phyloP scores from a whole-genome alignment of 2,113 vertebrate species.

The Entelurus aequoreus region DNA sequence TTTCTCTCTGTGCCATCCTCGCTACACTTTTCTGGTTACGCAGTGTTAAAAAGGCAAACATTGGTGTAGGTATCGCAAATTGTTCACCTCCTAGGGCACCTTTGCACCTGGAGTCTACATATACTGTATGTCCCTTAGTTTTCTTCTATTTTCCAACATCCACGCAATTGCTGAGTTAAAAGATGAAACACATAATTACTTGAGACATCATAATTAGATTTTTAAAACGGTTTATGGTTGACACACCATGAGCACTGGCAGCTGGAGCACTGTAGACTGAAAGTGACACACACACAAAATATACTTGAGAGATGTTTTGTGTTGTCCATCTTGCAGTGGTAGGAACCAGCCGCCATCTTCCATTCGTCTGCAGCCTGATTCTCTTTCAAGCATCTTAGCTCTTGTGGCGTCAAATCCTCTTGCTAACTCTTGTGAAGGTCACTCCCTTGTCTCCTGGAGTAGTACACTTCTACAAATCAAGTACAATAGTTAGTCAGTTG shows the following conservation, averaged over 20 bases:
- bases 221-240: neutral
- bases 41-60: no score
- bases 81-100: no score
- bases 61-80: no score
- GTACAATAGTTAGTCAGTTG: no score
- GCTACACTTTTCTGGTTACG: no score
- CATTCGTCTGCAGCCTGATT: neutral
- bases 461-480: conserved; percentile 40
- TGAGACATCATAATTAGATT: no score
- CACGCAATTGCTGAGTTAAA: neutral
- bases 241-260: neutral
- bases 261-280: neutral
- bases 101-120: no score
- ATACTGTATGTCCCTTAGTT: no score
- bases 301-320: neutral
- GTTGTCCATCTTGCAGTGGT: neutral
- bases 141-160: neutral
- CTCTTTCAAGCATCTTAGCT: conserved; percentile 25
- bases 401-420: conserved; percentile 51
- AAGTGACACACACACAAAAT: neutral
- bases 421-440: conserved; percentile 77
- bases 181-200: neutral
- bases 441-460: conserved; percentile 63
- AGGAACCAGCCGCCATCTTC: neutral
- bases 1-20: no score